These are phyloP conservation scores for Spodoptera litura DNA, from an alignment of 1,140 invertebrate species.

Conservation along the genomic window DNA sequence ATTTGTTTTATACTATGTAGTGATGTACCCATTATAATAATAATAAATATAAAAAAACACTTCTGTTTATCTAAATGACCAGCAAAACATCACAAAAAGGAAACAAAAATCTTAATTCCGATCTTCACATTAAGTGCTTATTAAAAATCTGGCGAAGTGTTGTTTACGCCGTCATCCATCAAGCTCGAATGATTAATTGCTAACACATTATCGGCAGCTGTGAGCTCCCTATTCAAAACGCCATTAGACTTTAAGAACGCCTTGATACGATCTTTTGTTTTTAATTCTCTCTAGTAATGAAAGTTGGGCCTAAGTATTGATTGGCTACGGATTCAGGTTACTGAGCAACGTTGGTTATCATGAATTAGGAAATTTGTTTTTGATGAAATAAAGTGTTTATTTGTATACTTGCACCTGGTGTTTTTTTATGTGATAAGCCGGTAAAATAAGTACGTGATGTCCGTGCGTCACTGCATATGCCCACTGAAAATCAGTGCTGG, in stretches of 20 bases:
- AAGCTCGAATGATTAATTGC: constrained; percentile 47
- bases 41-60: too few species aligned
- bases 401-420: too few species aligned
- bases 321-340: neutral
- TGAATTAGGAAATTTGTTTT: too few species aligned
- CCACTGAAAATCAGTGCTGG: too few species aligned
- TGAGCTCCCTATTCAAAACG: constrained; percentile 44
- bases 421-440: too few species aligned
- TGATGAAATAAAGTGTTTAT: too few species aligned
- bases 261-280: constrained; percentile 43
- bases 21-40: too few species aligned
- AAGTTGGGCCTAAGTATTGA: constrained; percentile 33
- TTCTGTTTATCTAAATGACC: constrained; percentile 14
- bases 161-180: constrained; percentile 49
- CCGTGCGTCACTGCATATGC: too few species aligned
- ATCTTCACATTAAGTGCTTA: constrained; percentile 42
- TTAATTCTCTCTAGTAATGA: constrained; percentile 37
- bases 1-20: too few species aligned
- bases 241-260: constrained; percentile 48
- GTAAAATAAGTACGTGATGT: too few species aligned
- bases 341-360: too few species aligned
- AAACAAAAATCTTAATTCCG: constrained; percentile 28
- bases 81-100: constrained; percentile 17
- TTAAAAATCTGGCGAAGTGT: constrained; percentile 38
- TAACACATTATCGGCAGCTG: constrained; percentile 47